A percentile compares a stretch with the other conserved stretches of the same genome.
phyloP scores from a whole-genome alignment of 1,140 invertebrate species.

The Acyrthosiphon pisum region DNA sequence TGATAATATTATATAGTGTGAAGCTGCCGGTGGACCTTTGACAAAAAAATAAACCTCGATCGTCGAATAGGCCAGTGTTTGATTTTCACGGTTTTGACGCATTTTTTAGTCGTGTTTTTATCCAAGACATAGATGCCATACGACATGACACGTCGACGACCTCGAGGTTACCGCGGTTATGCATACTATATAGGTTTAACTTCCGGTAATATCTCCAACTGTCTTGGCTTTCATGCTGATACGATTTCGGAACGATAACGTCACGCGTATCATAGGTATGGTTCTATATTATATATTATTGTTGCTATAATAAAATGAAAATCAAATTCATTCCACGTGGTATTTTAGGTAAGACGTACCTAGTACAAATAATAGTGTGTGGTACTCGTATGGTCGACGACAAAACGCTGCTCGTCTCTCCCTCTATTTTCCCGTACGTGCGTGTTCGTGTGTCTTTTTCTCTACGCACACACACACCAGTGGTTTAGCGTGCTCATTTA shows the following conservation, averaged over 20 bases:
- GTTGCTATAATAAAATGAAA: neutral
- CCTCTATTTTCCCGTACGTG: neutral
- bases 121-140: neutral
- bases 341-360: neutral
- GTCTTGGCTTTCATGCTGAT: neutral
- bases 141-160: neutral
- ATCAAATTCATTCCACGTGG: neutral
- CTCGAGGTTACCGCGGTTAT: neutral
- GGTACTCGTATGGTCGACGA: neutral
- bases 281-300: neutral
- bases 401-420: neutral
- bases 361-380: neutral
- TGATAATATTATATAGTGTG: neutral
- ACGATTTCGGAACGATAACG: neutral
- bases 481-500: constrained; percentile 37
- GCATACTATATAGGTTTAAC: neutral
- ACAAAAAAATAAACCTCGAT: neutral
- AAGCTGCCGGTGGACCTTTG: too few species aligned
- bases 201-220: neutral
- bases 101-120: neutral
- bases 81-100: neutral
- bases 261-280: neutral
- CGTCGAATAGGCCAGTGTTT: neutral
- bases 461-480: neutral
- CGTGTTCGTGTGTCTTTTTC: neutral